These are phyloP conservation scores for Chironomus striatipennis DNA, from an alignment of 1,140 invertebrate genomes.

Conservation along the genomic window DNA sequence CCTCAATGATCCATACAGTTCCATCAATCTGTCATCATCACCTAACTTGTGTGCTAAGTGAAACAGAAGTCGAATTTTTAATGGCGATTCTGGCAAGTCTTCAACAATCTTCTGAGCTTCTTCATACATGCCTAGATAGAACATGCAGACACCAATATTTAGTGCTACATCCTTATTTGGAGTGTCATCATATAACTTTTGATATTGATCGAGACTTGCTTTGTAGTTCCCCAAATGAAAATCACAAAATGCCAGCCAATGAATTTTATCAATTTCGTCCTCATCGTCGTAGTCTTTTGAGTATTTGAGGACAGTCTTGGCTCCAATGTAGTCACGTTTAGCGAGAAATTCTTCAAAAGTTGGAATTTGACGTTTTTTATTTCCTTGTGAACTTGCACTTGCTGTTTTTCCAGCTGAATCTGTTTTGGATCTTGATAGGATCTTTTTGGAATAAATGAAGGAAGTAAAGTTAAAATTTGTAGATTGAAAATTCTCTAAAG, in stretches of 20 bases:
- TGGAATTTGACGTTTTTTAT: slow-evolving; percentile 45
- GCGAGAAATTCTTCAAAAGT: slow-evolving; percentile 86
- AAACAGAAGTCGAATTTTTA: slow-evolving; percentile 75
- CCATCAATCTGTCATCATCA: slow-evolving; percentile 75
- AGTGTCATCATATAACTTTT: slow-evolving; percentile 40
- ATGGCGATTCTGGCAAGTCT: slow-evolving; percentile 47
- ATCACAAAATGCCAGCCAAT: slow-evolving; percentile 89
- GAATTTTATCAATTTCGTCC: slow-evolving; percentile 46
- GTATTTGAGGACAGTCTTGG: slow-evolving; percentile 86
- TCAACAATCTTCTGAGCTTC: slow-evolving; percentile 56
- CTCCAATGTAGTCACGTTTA: slow-evolving; percentile 87
- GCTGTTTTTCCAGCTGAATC: slow-evolving; percentile 46
- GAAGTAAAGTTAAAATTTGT: too few species aligned
- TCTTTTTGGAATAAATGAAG: slow-evolving; percentile 41
- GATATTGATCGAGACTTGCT: slow-evolving; percentile 69
- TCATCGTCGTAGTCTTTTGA: slow-evolving; percentile 36
- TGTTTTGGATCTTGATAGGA: slow-evolving; percentile 61
- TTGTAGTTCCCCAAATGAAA: slow-evolving; percentile 94
- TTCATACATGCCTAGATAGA: slow-evolving; percentile 73
- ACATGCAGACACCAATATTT: slow-evolving; percentile 90
- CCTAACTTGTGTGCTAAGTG: slow-evolving; percentile 90
- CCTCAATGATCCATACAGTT: slow-evolving; percentile 72
- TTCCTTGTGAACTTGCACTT: slow-evolving; percentile 37
- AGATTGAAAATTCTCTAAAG: too few species aligned
- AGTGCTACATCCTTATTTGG: slow-evolving; percentile 49